These are phyloP conservation scores for Beroe forskalii DNA, from an alignment of 37 sponge, comb jelly and placozoan genomes.

Conservation along the genomic window DNA sequence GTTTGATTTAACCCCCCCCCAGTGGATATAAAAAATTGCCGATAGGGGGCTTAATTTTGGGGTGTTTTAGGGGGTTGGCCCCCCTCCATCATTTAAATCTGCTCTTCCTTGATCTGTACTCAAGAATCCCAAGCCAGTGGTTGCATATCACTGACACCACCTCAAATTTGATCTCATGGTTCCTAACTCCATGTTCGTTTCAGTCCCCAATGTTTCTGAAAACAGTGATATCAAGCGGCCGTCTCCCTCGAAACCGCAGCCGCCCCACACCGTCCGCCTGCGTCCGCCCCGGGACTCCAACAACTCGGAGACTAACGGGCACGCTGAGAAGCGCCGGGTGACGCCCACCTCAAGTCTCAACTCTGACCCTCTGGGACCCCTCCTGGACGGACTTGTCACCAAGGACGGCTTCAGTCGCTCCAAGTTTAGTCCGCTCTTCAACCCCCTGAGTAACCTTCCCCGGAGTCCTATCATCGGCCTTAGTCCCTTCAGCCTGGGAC, in stretches of 20 bases:
- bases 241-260: constrained; percentile 54
- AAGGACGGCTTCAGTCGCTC: constrained; percentile 34
- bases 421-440: constrained; percentile 60
- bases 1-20: too few relatives aligned
- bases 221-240: constrained; percentile 56
- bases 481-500: constrained; percentile 48
- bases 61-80: too few relatives aligned
- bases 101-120: too few relatives aligned
- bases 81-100: too few relatives aligned
- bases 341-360: constrained; percentile 54
- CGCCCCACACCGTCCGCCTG: constrained; percentile 4
- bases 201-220: constrained; percentile 59
- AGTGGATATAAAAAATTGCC: too few relatives aligned
- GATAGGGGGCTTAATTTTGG: too few relatives aligned
- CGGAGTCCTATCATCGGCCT: constrained; percentile 57
- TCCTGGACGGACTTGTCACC: constrained; percentile 14
- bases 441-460: constrained; percentile 20
- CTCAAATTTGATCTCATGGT: too few relatives aligned
- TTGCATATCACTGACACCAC: too few relatives aligned
- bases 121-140: too few relatives aligned
- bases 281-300: constrained; percentile 28
- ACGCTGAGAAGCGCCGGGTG: neutral
- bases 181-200: too few relatives aligned
- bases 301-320: neutral
- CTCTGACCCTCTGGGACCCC: constrained; percentile 51